phyloP scores from a whole-genome alignment of 2,113 vertebrate genomes.

The Garra rufa region DNA sequence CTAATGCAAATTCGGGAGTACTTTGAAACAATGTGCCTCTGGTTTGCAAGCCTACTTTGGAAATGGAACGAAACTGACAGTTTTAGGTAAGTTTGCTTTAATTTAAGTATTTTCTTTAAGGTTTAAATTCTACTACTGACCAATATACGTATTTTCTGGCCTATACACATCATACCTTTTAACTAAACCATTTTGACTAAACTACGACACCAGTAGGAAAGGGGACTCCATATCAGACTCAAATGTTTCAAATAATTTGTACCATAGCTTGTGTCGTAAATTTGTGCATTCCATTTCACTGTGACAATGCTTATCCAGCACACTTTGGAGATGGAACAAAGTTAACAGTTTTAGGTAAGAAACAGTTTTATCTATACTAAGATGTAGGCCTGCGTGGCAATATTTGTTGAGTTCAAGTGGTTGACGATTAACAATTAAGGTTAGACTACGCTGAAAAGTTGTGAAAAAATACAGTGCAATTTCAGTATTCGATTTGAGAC shows the following conservation, averaged over 20 bases:
- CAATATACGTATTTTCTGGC: background rate
- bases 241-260: background rate
- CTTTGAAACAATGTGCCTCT: slow-evolving; percentile 67
- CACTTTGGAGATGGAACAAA: slow-evolving; percentile 61
- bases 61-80: slow-evolving; percentile 61
- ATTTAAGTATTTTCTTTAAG: background rate
- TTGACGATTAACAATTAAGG: background rate
- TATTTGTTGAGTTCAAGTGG: background rate
- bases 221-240: background rate
- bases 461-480: background rate
- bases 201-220: background rate
- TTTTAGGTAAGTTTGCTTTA: slow-evolving; percentile 60
- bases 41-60: slow-evolving; percentile 62
- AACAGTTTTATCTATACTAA: background rate
- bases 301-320: slow-evolving; percentile 49
- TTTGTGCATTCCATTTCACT: slow-evolving; percentile 38
- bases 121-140: too few relatives aligned
- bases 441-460: background rate
- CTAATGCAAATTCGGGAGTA: slow-evolving; percentile 58
- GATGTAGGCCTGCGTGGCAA: background rate
- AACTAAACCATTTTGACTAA: background rate
- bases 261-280: background rate
- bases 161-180: background rate
- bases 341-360: slow-evolving; percentile 62
- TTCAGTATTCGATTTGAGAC: background rate